Percentiles rank a stretch among this genome's conserved stretches.
These are phyloP conservation scores for Orthonyx spaldingii DNA, from an alignment of 2,113 vertebrate species.

Conservation along the genomic window DNA sequence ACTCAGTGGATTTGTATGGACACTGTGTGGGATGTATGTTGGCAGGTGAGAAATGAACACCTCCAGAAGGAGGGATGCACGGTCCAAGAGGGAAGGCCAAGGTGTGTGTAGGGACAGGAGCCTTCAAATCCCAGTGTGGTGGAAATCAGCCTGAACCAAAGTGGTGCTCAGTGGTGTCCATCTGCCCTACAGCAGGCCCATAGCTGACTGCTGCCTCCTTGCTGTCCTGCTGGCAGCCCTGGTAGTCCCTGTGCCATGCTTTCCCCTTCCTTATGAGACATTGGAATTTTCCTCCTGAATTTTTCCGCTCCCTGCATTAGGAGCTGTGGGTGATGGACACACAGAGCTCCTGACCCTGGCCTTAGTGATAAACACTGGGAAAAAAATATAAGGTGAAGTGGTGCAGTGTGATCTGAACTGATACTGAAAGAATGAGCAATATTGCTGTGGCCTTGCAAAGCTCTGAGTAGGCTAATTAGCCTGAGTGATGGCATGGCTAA, in stretches of 20 bases:
- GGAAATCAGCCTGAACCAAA: neutral
- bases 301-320: neutral
- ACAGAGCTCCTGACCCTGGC: neutral
- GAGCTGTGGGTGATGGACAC: neutral
- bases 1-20: neutral
- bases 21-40: neutral
- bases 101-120: neutral
- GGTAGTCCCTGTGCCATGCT: neutral
- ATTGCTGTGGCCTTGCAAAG: neutral
- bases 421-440: neutral
- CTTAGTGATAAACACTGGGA: neutral
- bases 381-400: neutral
- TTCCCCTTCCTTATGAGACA: neutral
- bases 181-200: neutral
- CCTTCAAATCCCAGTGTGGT: neutral
- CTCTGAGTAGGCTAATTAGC: neutral
- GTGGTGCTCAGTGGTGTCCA: neutral
- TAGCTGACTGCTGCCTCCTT: neutral
- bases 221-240: neutral
- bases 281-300: neutral
- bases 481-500: neutral
- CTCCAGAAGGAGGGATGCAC: accelerated
- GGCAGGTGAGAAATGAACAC: neutral
- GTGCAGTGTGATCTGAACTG: neutral
- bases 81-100: neutral